Percentiles rank a stretch among this genome's conserved stretches.
phyloP scores from a whole-genome alignment of 1,140 invertebrate genomes.

The Drosophila pandora region DNA sequence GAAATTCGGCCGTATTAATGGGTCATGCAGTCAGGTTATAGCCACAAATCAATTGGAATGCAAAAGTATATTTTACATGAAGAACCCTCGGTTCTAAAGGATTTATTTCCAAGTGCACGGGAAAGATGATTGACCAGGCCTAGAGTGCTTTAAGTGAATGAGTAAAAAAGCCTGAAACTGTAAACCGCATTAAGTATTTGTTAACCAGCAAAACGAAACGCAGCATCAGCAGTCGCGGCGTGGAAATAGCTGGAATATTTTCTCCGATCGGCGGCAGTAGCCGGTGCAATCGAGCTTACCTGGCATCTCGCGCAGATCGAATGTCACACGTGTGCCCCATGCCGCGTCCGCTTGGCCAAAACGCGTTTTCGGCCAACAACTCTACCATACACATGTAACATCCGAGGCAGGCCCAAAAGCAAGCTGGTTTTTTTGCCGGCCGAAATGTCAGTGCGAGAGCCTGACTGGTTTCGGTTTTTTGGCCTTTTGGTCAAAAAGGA shows the following conservation, averaged over 20 bases:
- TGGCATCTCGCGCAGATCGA: slow-evolving; percentile 37
- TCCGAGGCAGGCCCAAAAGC: background rate
- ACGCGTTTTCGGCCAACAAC: slow-evolving; percentile 46
- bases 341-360: slow-evolving; percentile 31
- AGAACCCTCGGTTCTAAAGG: too few species aligned
- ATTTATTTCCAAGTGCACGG: slow-evolving; percentile 9
- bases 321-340: slow-evolving; percentile 55
- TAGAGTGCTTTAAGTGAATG: slow-evolving; percentile 16
- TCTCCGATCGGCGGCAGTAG: slow-evolving; percentile 26
- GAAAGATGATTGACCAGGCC: slow-evolving; percentile 61
- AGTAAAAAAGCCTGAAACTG: slow-evolving; percentile 46
- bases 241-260: slow-evolving; percentile 63
- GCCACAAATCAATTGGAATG: too few species aligned
- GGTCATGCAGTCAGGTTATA: background rate
- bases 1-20: background rate
- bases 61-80: too few species aligned
- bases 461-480: slow-evolving; percentile 60
- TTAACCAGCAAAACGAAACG: slow-evolving; percentile 63
- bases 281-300: slow-evolving; percentile 31
- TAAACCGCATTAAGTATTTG: slow-evolving; percentile 72
- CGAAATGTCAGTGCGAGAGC: slow-evolving; percentile 66
- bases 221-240: slow-evolving; percentile 18
- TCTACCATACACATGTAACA: slow-evolving; percentile 15
- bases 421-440: slow-evolving; percentile 42
- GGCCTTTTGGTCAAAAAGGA: slow-evolving; percentile 70